These are phyloP conservation scores for Ips nitidus DNA, from an alignment of 1,140 invertebrate genomes.

Conservation along the genomic window DNA sequence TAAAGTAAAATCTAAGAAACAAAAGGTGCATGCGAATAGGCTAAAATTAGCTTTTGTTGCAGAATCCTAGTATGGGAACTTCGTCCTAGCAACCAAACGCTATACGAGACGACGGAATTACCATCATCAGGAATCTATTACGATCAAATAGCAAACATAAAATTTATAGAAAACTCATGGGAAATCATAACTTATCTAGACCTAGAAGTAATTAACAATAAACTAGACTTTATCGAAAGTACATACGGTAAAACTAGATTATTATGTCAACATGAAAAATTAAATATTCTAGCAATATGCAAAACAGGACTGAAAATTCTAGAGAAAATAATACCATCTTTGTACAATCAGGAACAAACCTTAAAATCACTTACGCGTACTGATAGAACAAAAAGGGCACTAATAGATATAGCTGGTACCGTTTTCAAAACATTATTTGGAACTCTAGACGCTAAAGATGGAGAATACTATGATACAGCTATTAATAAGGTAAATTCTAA, in stretches of 20 bases:
- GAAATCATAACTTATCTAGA: neutral
- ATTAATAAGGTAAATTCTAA: neutral
- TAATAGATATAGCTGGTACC: neutral
- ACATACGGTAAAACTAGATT: too few species aligned
- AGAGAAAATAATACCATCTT: too few species aligned
- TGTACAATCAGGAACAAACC: too few species aligned
- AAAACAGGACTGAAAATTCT: too few species aligned
- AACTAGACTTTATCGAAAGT: neutral
- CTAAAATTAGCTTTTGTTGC: neutral
- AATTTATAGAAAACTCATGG: neutral
- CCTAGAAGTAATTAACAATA: neutral
- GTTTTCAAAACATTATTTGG: neutral
- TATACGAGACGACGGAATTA: neutral
- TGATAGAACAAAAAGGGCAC: neutral
- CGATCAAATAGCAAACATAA: neutral
- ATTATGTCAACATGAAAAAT: too few species aligned
- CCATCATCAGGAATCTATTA: slow-evolving; percentile 1
- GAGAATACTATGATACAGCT: neutral
- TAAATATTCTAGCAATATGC: too few species aligned
- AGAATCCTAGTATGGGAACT: neutral
- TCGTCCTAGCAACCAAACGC: too few species aligned
- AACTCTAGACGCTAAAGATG: neutral
- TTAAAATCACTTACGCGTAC: too few species aligned
- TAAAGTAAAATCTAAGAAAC: neutral
- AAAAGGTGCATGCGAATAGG: neutral